phyloP scores from a whole-genome alignment of 2,888 invertebrate genomes.

The Drosophila mimetica region DNA sequence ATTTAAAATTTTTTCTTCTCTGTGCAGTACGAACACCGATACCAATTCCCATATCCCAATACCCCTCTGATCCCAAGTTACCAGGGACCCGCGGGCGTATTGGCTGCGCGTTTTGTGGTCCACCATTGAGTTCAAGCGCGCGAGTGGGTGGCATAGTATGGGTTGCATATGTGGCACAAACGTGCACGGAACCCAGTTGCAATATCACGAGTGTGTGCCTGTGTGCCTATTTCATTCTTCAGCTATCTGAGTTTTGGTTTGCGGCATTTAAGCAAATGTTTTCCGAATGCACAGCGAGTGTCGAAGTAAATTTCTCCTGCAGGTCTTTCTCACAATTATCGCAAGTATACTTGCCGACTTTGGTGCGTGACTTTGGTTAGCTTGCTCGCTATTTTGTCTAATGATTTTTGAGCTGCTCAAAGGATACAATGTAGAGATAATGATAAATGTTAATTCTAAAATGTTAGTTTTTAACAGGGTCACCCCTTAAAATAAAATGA shows the following conservation, averaged over 20 bases:
- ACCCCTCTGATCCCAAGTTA: constrained; percentile 53
- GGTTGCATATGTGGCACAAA: constrained; percentile 16
- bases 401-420: constrained; percentile 12
- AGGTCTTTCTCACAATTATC: constrained; percentile 52
- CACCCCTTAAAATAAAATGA: constrained; percentile 11
- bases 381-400: constrained; percentile 59
- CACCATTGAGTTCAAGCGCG: constrained; percentile 43
- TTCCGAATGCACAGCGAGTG: constrained; percentile 64
- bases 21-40: background rate
- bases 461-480: background rate
- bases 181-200: constrained; percentile 23
- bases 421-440: background rate
- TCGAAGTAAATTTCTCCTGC: constrained; percentile 4
- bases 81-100: constrained; percentile 67
- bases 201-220: constrained; percentile 10
- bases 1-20: background rate
- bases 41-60: constrained; percentile 32
- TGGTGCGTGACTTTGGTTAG: constrained; percentile 61
- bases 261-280: constrained; percentile 79
- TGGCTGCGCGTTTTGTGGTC: constrained; percentile 73
- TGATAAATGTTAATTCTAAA: background rate
- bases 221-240: constrained; percentile 66
- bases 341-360: constrained; percentile 22
- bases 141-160: constrained; percentile 10
- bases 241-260: constrained; percentile 77